phyloP scores from a whole-genome alignment of 2,888 invertebrate genomes.

The Chironomus tentans region DNA sequence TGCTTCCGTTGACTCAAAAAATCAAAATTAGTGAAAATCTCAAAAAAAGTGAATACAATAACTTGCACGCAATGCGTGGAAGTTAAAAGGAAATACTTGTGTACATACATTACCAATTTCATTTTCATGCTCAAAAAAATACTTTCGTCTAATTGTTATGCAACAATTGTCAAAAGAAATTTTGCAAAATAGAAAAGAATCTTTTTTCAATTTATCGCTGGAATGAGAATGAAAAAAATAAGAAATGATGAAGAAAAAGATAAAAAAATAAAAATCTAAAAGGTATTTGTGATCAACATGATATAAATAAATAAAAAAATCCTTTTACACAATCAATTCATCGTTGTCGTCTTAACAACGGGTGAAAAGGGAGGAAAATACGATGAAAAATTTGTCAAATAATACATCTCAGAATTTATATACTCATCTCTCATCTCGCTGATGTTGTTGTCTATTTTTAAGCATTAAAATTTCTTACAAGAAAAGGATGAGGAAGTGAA shows the following conservation, averaged over 20 bases:
- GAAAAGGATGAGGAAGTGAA: not conserved
- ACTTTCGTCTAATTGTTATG: not conserved
- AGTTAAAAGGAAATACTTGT: too few species aligned
- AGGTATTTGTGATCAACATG: not conserved
- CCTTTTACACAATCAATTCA: not conserved
- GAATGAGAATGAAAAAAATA: too few species aligned
- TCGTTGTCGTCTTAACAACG: not conserved
- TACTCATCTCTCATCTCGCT: too few species aligned
- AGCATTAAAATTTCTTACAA: too few species aligned
- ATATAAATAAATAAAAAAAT: too few species aligned
- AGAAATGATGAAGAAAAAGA: not conserved
- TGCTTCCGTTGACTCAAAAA: too few species aligned
- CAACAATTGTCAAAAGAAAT: constrained; percentile 3
- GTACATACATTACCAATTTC: too few species aligned
- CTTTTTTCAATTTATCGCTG: not conserved
- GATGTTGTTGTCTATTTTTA: too few species aligned
- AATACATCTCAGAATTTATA: not conserved
- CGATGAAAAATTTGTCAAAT: not conserved
- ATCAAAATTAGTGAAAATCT: too few species aligned
- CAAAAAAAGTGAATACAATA: too few species aligned
- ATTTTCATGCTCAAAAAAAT: too few species aligned
- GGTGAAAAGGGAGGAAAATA: not conserved
- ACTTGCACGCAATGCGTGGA: too few species aligned
- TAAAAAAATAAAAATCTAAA: not conserved
- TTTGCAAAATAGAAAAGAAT: not conserved